These are phyloP conservation scores for Enteromius paludinosus DNA, from an alignment of 2,797 vertebrate species.

Conservation along the genomic window DNA sequence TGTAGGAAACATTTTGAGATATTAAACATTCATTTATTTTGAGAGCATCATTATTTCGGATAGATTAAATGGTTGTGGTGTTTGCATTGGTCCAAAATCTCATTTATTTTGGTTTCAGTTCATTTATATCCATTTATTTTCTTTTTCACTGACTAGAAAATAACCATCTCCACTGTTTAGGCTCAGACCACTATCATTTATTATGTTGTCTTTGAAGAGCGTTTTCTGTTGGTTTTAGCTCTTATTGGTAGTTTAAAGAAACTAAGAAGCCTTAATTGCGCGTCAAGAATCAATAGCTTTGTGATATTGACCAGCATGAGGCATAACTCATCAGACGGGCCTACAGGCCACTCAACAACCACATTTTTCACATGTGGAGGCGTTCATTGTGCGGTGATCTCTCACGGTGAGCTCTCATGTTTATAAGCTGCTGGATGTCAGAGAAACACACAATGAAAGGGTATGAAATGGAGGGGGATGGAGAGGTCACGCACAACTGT, in stretches of 20 bases:
- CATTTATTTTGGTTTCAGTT: conserved; percentile 1
- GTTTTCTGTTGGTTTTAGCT: neutral
- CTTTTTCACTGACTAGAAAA: neutral
- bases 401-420: neutral
- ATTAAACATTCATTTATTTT: neutral
- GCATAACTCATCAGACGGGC: conserved; percentile 9
- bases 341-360: neutral
- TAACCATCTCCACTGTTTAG: neutral
- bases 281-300: conserved; percentile 14
- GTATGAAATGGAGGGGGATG: conserved; percentile 2
- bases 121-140: conserved; percentile 12
- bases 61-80: neutral
- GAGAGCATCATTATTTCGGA: neutral
- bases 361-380: conserved; percentile 35
- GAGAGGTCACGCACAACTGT: conserved; percentile 2
- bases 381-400: conserved; percentile 23
- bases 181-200: neutral
- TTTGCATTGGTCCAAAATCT: neutral
- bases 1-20: neutral
- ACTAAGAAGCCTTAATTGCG: conserved; percentile 1
- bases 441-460: conserved; percentile 26
- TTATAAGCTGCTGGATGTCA: conserved; percentile 17
- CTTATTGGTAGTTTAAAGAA: neutral
- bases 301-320: conserved; percentile 21
- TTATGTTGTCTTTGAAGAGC: neutral